These are phyloP conservation scores for Buphagus erythrorhynchus DNA, from an alignment of 2,797 vertebrate species.

Conservation along the genomic window DNA sequence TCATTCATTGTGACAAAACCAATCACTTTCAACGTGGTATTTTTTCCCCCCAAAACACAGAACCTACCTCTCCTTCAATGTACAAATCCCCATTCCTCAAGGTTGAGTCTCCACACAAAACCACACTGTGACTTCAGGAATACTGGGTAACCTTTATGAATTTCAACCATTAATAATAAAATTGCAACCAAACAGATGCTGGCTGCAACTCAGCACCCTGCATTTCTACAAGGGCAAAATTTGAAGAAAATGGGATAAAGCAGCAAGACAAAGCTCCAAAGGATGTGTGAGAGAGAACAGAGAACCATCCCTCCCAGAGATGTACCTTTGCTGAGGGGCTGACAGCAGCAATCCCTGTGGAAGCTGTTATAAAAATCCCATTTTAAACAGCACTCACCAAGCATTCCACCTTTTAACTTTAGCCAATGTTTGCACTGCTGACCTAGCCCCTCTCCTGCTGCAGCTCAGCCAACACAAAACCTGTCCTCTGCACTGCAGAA, in stretches of 20 bases:
- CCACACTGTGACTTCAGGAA: not conserved
- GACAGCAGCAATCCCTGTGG: not conserved
- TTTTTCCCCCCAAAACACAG: not conserved
- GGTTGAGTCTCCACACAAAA: not conserved
- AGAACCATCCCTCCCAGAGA: not conserved
- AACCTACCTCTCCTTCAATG: not conserved
- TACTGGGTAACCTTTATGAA: not conserved
- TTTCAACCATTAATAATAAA: not conserved
- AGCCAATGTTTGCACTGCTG: not conserved
- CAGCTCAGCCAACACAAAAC: not conserved
- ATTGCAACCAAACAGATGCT: not conserved
- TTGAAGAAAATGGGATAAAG: not conserved
- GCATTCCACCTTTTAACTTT: not conserved
- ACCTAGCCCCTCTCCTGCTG: not conserved
- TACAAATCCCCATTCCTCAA: not conserved
- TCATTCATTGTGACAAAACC: not conserved
- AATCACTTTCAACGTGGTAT: not conserved
- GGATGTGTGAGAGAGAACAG: not conserved
- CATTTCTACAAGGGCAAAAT: not conserved
- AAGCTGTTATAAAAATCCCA: not conserved
- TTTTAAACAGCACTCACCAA: not conserved
- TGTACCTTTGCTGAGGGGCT: not conserved
- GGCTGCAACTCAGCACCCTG: not conserved
- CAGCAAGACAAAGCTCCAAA: not conserved
- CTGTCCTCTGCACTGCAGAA: not conserved